Conservation (phyloP, 1,140 invertebrate species). For the Plutomurus gul region DNA sequence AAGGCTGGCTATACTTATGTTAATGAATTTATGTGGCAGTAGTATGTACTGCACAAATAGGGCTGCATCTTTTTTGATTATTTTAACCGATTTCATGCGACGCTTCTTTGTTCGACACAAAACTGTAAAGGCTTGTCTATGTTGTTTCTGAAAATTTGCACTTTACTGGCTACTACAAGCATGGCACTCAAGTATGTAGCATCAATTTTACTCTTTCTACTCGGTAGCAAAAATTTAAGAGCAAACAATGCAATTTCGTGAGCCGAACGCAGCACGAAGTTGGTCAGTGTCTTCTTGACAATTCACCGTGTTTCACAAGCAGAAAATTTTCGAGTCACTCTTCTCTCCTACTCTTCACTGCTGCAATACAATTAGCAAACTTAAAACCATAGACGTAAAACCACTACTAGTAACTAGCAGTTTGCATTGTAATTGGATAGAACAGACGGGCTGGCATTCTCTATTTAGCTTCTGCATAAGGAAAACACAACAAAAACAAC, state of each 20-base stretch:
- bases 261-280: slow-evolving; percentile 9
- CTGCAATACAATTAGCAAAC: neutral
- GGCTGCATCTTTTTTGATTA: too few relatives aligned
- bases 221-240: neutral
- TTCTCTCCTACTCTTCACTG: neutral
- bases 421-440: neutral
- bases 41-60: neutral
- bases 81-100: too few relatives aligned
- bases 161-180: too few relatives aligned
- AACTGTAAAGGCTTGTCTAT: too few relatives aligned
- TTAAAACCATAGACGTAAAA: neutral
- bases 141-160: too few relatives aligned
- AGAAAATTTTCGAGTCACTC: slow-evolving; percentile 17
- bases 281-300: neutral
- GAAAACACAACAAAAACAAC: too few relatives aligned
- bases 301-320: slow-evolving; percentile 1
- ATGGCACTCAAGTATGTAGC: too few relatives aligned
- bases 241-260: slow-evolving; percentile 1
- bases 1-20: neutral
- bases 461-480: too few relatives aligned
- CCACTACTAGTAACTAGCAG: neutral
- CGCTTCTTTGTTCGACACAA: too few relatives aligned
- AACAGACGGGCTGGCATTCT: neutral
- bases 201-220: too few relatives aligned
- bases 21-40: neutral